Conservation (phyloP, 2,888 invertebrate genomes). For the Platycheirus rosarum region DNA sequence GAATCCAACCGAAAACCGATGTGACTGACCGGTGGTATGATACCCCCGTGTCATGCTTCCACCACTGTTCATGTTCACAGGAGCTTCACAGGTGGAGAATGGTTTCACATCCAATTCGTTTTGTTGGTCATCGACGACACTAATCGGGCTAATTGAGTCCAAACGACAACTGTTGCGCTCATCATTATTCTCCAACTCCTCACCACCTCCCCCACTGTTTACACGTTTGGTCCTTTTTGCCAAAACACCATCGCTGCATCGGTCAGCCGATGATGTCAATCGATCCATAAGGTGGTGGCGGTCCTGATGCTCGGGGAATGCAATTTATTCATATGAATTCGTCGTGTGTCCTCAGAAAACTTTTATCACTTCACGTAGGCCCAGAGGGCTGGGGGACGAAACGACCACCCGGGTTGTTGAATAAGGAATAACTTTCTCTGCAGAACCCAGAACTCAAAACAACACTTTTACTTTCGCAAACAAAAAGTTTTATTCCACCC, state of each 20-base stretch:
- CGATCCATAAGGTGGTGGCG: constrained; percentile 56
- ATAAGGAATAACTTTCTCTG: constrained; percentile 67
- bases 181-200: constrained; percentile 30
- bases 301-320: constrained; percentile 37
- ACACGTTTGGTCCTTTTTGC: constrained; percentile 51
- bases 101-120: constrained; percentile 74
- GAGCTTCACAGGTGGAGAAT: constrained; percentile 59
- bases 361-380: constrained; percentile 61
- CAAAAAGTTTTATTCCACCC: constrained; percentile 55
- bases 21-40: constrained; percentile 55
- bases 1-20: constrained; percentile 68
- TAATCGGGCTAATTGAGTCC: constrained; percentile 71
- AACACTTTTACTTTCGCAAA: constrained; percentile 72
- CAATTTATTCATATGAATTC: constrained; percentile 57
- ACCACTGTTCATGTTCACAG: constrained; percentile 66
- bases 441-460: constrained; percentile 48
- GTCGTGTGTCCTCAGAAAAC: constrained; percentile 22
- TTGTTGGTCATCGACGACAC: constrained; percentile 64
- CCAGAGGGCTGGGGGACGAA: not conserved
- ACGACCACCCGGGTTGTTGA: constrained; percentile 22
- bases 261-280: constrained; percentile 51
- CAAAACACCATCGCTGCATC: constrained; percentile 40
- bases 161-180: constrained; percentile 72
- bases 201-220: not conserved
- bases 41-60: constrained; percentile 44